phyloP scores from a whole-genome alignment of 2,113 vertebrate genomes.

The Pteropus alecto region DNA sequence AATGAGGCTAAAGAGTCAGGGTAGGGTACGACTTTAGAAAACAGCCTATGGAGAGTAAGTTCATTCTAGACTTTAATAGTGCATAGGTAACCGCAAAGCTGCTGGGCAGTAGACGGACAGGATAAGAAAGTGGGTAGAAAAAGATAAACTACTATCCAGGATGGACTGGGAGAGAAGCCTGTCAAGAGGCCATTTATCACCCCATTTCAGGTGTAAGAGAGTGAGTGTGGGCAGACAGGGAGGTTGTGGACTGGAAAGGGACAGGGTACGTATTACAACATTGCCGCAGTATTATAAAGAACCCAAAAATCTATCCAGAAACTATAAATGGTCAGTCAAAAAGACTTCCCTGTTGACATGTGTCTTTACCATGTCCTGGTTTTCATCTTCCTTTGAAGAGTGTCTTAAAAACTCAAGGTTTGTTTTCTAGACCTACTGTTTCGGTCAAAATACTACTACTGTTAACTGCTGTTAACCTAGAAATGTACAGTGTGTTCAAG shows the following conservation, averaged over 20 bases:
- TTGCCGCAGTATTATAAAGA: not conserved
- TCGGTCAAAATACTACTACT: not conserved
- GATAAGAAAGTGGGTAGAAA: not conserved
- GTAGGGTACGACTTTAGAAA: not conserved
- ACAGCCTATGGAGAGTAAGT: not conserved
- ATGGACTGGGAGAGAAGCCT: not conserved
- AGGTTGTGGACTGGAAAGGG: too few relatives aligned
- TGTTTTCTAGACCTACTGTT: not conserved
- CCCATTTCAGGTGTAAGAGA: not conserved
- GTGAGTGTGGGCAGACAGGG: not conserved
- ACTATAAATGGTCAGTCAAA: not conserved
- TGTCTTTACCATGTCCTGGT: not conserved
- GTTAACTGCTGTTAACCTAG: not conserved
- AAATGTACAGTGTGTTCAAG: not conserved
- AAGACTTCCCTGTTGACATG: not conserved
- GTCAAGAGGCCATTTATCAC: not conserved
- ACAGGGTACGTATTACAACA: accelerated
- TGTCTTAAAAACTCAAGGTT: not conserved
- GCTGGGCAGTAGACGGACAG: not conserved
- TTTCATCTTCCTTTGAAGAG: not conserved
- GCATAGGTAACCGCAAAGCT: not conserved
- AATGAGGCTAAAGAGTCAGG: not conserved
- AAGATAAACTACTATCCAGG: not conserved
- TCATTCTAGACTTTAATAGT: not conserved
- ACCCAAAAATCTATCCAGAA: not conserved